A percentile compares a stretch with the other conserved stretches of the same genome.
These are phyloP conservation scores for Pavo muticus DNA, from an alignment of 2,113 vertebrate species.

Conservation along the genomic window DNA sequence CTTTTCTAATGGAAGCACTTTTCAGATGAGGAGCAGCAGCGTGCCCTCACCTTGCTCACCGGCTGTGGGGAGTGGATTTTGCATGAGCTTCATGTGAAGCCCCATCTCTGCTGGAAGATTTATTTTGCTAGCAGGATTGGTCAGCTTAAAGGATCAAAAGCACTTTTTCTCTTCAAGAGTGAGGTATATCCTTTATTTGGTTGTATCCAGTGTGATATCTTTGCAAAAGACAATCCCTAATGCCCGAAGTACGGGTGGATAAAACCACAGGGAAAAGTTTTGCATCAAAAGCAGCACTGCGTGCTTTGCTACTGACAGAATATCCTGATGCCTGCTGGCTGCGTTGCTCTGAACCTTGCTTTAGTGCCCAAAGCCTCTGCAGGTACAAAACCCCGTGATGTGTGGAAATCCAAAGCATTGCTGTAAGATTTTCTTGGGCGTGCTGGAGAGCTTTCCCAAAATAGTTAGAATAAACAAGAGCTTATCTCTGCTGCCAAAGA, in stretches of 20 bases:
- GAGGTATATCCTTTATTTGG: background rate
- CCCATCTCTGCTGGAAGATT: background rate
- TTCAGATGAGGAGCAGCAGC: background rate
- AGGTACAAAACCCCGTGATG: background rate
- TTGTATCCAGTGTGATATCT: background rate
- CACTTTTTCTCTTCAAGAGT: background rate
- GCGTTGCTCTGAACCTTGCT: background rate
- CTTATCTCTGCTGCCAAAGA: background rate
- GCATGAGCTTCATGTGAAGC: background rate
- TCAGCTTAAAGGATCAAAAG: constrained; percentile 33
- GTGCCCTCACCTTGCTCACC: background rate
- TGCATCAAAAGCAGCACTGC: background rate
- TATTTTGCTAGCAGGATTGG: background rate
- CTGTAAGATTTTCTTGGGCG: background rate
- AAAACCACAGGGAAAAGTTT: background rate
- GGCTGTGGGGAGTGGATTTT: background rate
- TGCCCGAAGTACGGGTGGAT: background rate
- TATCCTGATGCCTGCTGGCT: background rate
- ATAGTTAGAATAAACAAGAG: background rate
- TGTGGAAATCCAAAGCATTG: background rate
- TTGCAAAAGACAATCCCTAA: background rate
- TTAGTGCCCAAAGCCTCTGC: background rate
- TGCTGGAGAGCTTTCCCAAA: background rate
- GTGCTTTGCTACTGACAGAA: background rate
- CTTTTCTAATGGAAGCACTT: constrained; percentile 17